Evolutionary conservation across 2,888 invertebrate genomes (phyloP), one percentile per base, ranked within the genome.

Genomic region (Clostera curtula): DNA sequence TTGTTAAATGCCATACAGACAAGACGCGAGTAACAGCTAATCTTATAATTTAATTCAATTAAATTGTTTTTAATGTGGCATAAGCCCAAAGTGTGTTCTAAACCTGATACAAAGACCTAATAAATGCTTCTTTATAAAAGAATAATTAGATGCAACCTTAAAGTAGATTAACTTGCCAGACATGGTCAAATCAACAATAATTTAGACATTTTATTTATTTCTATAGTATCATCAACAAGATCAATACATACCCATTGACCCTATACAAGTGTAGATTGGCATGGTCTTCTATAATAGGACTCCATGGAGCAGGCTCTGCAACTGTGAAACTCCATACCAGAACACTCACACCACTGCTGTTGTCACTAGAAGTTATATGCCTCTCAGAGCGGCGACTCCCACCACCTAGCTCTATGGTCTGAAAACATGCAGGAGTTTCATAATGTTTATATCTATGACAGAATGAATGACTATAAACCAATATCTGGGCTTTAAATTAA

Each of bases 291-390:
- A 95, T 90, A 22, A 93, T 86, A 7, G 97, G 97, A 56, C 93
- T 92, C 97, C 97, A 97, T 0, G 97, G 96, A 54, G 94, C 95
- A 0, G 96, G 94, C 64, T 96, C 96, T 37, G 93, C 92, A 41
- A 90, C 89, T 18, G 90, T 89, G 48, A 92, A 89, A 73, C 95
- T 95, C 96, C 96, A 97, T 20, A 95, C 89, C 12, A 94, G 84
- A 22, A 93, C 80, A 68, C 86, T 54, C 0, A 68, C 40, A 7
- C 58, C 54, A 16, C 34, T 40, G 4, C 40, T 34, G 3, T 37
- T 53, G 11, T 70, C 62, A 69, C 58, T 83, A 53, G 57, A 85
- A 46, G 76, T 87, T 49, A 76, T 73, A 56, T 49, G 82, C 25
- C 64, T 69, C 43, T 64, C 87, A 49, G 59, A 76, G 43, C 71